Base-by-base conservation (phyloP, 2,888 invertebrate species). In the Ischnus inquisitorius region DNA sequence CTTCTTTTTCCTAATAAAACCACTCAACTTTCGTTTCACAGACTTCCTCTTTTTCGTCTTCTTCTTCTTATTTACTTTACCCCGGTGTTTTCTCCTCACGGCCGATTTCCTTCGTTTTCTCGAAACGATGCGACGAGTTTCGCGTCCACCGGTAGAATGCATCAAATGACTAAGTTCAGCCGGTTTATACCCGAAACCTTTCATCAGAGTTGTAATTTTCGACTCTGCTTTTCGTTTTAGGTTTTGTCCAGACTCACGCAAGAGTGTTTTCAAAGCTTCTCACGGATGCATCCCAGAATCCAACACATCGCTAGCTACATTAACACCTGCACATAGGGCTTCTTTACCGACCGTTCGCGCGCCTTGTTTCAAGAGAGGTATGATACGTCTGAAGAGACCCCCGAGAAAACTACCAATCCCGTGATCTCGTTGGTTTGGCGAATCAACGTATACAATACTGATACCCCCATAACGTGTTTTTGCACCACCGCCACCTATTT, bases 181-280 rank as follows among this genome's bases (percentile, higher is more conserved):
- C 16, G 34, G 16, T 64, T 64, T 64, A 64, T 64, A 64, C 0
- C 64, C 64, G 2, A 39, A 64, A 6, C 64, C 64, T 6, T 64
- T 16, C 41, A 64, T 39, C 4, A 51, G 51, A 6, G 12, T 51
- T n/a, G 12, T 51, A 16, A 51, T 19, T 54, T 19, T 22, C 19
- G 12, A 1, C 54, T 5, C 22, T 8, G 54, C 54, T 10, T 54
- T 16, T 54, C 54, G 19, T 16, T 16, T 22, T 22, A 22, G 8
- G 16, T 19, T 54, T 19, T 14, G 8, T 0, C 3, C 19, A 5
- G 54, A 19, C 4, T 22, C 22, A 5, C 54, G 12, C 16, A 54
- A 5, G 16, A 16, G 16, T 5, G 54, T 19, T 54, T 19, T 19
- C 2, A 19, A 54, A 16, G 6, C 54, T 8, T 54, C 19, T 16